phyloP scores from a whole-genome alignment of 1,140 invertebrate genomes.

The Potamilus streckersoni region DNA sequence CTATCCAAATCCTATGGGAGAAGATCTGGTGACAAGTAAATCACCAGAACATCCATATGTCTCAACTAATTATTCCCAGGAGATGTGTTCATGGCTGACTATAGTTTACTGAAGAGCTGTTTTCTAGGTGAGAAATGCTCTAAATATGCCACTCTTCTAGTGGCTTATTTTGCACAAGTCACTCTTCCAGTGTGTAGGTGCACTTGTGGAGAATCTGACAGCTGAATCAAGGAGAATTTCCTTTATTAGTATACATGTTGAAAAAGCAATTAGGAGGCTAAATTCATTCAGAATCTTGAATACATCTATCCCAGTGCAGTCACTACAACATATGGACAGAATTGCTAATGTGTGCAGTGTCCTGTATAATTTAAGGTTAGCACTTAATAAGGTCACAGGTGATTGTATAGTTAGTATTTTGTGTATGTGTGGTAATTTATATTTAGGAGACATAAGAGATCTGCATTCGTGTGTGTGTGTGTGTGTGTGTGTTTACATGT shows the following conservation, averaged over 20 bases:
- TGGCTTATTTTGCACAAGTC: background rate
- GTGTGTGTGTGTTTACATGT: too few species aligned
- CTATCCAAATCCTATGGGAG: slow-evolving; percentile 51
- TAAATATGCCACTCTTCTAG: too few species aligned
- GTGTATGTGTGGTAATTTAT: too few species aligned
- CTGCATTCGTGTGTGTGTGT: too few species aligned
- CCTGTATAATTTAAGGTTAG: background rate
- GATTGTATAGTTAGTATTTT: too few species aligned
- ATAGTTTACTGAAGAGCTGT: slow-evolving; percentile 35
- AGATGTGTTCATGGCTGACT: slow-evolving; percentile 40
- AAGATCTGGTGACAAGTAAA: slow-evolving; percentile 44
- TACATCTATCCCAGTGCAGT: background rate
- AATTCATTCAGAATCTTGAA: slow-evolving; percentile 3
- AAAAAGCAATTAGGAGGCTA: slow-evolving; percentile 5
- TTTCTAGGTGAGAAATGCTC: background rate
- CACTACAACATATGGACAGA: background rate
- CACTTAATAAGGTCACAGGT: background rate
- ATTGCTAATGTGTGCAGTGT: background rate
- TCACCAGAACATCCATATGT: slow-evolving; percentile 48
- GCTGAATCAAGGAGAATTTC: slow-evolving; percentile 8
- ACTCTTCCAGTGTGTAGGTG: background rate
- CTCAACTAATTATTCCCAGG: slow-evolving; percentile 40
- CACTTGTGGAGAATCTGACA: background rate
- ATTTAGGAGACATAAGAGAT: too few species aligned
- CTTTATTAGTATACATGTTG: slow-evolving; percentile 4